Evolutionary conservation across 2,113 vertebrate species (phyloP), one percentile per base, ranked within the genome.

Genomic region (Alaudala cheleensis): DNA sequence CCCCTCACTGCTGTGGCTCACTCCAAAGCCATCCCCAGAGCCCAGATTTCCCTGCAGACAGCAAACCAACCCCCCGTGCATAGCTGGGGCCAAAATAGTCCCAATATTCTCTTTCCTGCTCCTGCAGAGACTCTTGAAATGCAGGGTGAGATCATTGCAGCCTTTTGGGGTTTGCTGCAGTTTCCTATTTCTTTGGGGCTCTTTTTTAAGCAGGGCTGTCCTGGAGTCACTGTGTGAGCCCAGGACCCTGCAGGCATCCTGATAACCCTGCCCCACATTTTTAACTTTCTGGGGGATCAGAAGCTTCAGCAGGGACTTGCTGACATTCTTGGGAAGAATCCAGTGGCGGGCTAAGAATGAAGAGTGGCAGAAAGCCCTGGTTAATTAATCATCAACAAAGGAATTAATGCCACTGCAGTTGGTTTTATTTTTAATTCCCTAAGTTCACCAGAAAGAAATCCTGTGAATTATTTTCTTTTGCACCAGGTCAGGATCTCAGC

Each of bases 81-180:
- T 97, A 97, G 92, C 97, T 97, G 96, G 81, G 94, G 97, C 97
- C 97, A 98, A 98, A 98, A 98, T 98, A 98, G 97, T 90, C 92
- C 92, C 87, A 97, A 98, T 98, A 98, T 96, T 98, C 97, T 94
- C 95, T 97, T 98, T 98, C 86, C 96, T 97, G 97, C 98, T 90
- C 62, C 93, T 96, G n/a, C 95, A 97, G 97, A 87, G 86, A 85
- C 96, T 97, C 97, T 92, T 88, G 95, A 98, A 98, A 97, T 92
- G 98, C 92, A 85, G 97, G 95, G 95, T 98, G 98, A 98, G 98
- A 57, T 98, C 98, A 98, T 96, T 58, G 97, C 40, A 96, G 94
- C 96, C 54, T 98, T 98, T 97, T 96, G 96, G 97, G 94, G 95
- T 94, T 97, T 97, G 95, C 96, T 97, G 97, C 95, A 94, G 97